These are phyloP conservation scores for Onthophagus sagittarius DNA, from an alignment of 2,888 invertebrate genomes.

Conservation along the genomic window DNA sequence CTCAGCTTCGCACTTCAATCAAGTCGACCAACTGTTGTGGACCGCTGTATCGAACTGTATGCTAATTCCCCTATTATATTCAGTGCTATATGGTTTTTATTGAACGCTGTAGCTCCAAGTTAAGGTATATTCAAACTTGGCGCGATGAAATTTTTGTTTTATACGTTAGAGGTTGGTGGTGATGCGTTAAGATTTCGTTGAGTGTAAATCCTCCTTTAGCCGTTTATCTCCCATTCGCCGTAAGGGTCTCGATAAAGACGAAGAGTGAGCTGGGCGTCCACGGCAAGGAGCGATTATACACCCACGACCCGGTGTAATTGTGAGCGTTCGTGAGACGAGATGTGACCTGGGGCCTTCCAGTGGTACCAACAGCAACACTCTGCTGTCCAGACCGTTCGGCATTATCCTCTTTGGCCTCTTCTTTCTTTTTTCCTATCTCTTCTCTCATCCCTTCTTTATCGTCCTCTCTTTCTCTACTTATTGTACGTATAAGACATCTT, in stretches of 20 bases:
- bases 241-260: constrained; percentile 4
- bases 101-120: constrained; percentile 26
- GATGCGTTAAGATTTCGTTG: background rate
- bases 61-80: constrained; percentile 51
- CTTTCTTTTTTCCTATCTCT: background rate
- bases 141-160: background rate
- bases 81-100: constrained; percentile 48
- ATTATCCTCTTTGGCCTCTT: background rate
- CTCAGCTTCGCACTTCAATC: background rate
- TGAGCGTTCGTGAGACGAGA: constrained; percentile 48
- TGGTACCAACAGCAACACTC: constrained; percentile 39
- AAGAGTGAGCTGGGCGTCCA: constrained; percentile 29
- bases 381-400: constrained; percentile 18
- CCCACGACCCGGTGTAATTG: constrained; percentile 49
- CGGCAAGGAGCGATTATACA: constrained; percentile 47
- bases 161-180: background rate
- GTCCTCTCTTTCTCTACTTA: background rate
- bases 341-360: constrained; percentile 37
- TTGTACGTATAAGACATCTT: background rate
- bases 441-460: background rate
- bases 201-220: background rate
- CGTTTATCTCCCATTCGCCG: constrained; percentile 22
- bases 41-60: constrained; percentile 41
- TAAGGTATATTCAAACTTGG: background rate
- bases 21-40: constrained; percentile 10